Evolutionary conservation across 1,140 invertebrate species (phyloP), one percentile per base, ranked within the genome.

Genomic region (Akabosia matsudoensis): DNA sequence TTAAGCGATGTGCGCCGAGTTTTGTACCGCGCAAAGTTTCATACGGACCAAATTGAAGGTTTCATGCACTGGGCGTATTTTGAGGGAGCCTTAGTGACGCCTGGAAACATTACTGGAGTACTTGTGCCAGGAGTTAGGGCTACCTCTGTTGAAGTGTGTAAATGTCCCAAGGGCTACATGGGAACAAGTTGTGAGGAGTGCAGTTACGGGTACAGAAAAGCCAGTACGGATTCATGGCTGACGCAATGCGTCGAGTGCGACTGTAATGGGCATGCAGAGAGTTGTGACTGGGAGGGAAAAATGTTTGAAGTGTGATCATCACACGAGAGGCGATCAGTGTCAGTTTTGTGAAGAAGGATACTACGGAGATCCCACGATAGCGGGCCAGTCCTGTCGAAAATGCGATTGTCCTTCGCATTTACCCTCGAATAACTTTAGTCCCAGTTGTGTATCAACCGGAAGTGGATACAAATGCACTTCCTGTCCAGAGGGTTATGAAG

Each of bases 1-100:
- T 84, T 99, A n/a, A 87, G 90, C 3, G 89, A 94, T 79, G 82
- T 99, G 0, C 90, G 91, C 76, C 86, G 91, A 33, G 82, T 99
- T 18, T 87, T 98, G 81, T 88, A 99, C 30, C 88, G 96, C 73
- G 95, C 95, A 0, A 93, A 94, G 74, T 99, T 92, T 85, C 95
- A 98, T 84, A 93, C 93, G 0, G 95, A 97, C 83, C 97, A 99
- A 86, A 91, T 94, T 76, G 94, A 97, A 86, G 93, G 91, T 51
- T 89, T 87, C 90, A 37, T 81, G 18, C 75, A 77, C 24, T 56
- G 52, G 18, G 78, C 74, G 0, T 14, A 10, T 0, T 33, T 79
- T 26, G 75, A 79, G 64, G 73, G 1, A 14, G 77, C 80, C 1
- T 52, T 76, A 54, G 1, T 34, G 10, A 52, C n/a, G n/a, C n/a